Evolutionary conservation across 2,888 invertebrate species (phyloP), one percentile per base, ranked within the genome.

Genomic region (Petrophora chlorosata): DNA sequence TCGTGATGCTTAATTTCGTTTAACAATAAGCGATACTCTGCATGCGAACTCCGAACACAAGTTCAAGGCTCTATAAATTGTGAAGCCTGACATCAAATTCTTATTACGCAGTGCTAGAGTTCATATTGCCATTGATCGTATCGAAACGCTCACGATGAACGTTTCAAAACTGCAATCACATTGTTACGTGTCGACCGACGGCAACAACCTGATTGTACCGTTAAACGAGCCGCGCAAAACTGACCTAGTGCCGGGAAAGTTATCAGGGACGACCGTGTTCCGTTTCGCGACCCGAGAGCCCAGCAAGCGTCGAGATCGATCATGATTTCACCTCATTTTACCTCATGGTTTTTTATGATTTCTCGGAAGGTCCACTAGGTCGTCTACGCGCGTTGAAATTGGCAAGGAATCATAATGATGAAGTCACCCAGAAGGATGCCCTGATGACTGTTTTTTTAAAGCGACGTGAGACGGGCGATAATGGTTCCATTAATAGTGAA

Each of bases 201-300:
- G 78, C 82, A 77, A 79, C 83, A 86, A 88, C 87, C 84, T 85
- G 89, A 86, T 80, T 83, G 79, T 89, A 90, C 89, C 89, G 89
- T 90, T 90, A 87, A 72, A 73, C 79, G 82, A 81, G 79, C 81
- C 77, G 80, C 79, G 82, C 85, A 85, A 81, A 89, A 86, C 87
- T 89, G 89, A 90, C 89, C 89, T 89, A 90, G 84, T 90, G 84
- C 80, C 85, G 83, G 81, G 85, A 82, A 84, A 85, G 82, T 82
- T 85, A 86, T 84, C 86, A 86, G 82, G 76, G 78, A 80, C 84
- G 77, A 75, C 72, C 59, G 73, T 78, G 74, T 83, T 79, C 79
- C 78, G 81, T 76, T 81, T 81, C 73, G 65, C 76, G 78, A 76
- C 67, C 70, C 56, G 56, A 71, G 59, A 62, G 68, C 65, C 45